These are phyloP conservation scores for Acanthiza pusilla DNA, from an alignment of 2,797 vertebrate genomes.

Conservation along the genomic window DNA sequence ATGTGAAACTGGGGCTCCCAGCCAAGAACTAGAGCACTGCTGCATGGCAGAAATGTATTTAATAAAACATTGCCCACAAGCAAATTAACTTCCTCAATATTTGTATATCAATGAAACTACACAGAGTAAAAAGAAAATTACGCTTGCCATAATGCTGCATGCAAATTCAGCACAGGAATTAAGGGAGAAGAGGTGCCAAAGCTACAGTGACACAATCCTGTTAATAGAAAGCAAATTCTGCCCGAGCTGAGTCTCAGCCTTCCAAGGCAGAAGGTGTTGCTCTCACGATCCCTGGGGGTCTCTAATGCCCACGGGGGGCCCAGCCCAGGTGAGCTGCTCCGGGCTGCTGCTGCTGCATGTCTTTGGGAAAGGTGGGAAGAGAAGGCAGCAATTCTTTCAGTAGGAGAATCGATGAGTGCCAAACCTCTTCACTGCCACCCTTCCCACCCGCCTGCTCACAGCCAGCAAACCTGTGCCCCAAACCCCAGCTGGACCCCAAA, in stretches of 20 bases:
- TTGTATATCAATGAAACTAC: not conserved
- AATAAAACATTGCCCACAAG: not conserved
- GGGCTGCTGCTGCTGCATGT: not conserved
- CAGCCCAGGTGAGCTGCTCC: not conserved
- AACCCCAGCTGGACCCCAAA: not conserved
- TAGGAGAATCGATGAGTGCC: fast-evolving
- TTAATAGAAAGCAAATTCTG: fast-evolving
- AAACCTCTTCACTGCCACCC: not conserved
- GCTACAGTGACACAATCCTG: fast-evolving
- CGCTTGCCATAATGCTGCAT: not conserved
- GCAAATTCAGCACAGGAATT: not conserved
- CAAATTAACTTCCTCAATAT: not conserved
- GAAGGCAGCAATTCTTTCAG: too few species aligned
- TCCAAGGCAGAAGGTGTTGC: not conserved
- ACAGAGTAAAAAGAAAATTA: not conserved
- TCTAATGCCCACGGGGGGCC: not conserved
- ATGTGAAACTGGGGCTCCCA: not conserved
- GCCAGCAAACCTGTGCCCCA: not conserved
- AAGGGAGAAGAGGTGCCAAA: not conserved
- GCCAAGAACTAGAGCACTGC: not conserved
- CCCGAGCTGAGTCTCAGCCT: too few species aligned
- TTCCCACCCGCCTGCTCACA: not conserved
- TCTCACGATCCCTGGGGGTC: too few species aligned
- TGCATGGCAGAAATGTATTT: not conserved
- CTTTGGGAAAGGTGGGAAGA: not conserved